Evolutionary conservation across 2,797 vertebrate species (phyloP).

Genomic region (Neoniphon sammara): DNA sequence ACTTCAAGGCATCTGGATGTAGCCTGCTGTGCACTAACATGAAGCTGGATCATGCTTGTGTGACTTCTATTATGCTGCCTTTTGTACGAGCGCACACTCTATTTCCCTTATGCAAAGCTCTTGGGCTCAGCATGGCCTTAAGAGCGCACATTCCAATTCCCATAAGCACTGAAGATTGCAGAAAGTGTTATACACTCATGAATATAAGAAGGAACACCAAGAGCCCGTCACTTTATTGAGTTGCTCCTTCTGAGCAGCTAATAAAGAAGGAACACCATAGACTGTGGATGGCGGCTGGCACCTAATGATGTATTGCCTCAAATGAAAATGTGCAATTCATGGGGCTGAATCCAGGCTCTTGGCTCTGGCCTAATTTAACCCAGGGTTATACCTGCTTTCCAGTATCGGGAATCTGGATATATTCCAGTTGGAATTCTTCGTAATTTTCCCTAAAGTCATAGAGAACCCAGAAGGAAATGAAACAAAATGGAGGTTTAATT

Average conservation of each 20-base stretch:
- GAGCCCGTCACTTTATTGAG: slow-evolving; percentile 43
- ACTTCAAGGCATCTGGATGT: slow-evolving; percentile 36
- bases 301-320: slow-evolving; percentile 64
- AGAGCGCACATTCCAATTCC: slow-evolving; percentile 30
- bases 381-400: slow-evolving; percentile 52
- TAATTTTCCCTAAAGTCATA: slow-evolving; percentile 8
- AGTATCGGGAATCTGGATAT: slow-evolving; percentile 28
- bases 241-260: slow-evolving; percentile 50
- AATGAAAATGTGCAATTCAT: slow-evolving; percentile 66
- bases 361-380: slow-evolving; percentile 62
- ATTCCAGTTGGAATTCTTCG: slow-evolving; percentile 27
- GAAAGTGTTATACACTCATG: slow-evolving; percentile 32
- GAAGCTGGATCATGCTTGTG: slow-evolving; percentile 29
- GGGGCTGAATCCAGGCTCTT: slow-evolving; percentile 54
- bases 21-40: slow-evolving; percentile 1
- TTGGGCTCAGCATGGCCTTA: slow-evolving; percentile 38
- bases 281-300: slow-evolving; percentile 33
- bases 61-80: slow-evolving; percentile 11
- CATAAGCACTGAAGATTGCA: slow-evolving; percentile 21
- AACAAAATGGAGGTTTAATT: background rate
- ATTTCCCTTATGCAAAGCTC: slow-evolving; percentile 34
- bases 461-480: slow-evolving; percentile 19
- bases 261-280: slow-evolving; percentile 49
- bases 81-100: background rate
- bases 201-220: slow-evolving; percentile 45